A percentile compares a stretch with the other conserved stretches of the same genome.
Evolutionary conservation across 2,113 vertebrate genomes (phyloP).

Genomic region (Hepsetus odoe): DNA sequence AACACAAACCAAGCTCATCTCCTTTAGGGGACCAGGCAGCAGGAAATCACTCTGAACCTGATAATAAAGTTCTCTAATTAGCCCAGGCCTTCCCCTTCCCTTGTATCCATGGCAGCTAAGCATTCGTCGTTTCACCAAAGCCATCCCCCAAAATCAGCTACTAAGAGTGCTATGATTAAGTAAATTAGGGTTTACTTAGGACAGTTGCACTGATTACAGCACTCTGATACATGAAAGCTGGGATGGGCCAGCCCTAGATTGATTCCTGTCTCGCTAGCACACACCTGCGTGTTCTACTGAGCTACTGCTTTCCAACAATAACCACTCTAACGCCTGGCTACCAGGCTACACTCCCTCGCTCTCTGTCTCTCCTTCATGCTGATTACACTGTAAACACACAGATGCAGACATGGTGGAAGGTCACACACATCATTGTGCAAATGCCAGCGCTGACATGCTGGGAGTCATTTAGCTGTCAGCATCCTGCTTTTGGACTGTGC

Average conservation of each 20-base stretch:
- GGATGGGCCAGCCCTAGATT: background rate
- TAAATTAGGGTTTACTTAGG: conserved; percentile 37
- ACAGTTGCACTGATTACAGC: conserved; percentile 32
- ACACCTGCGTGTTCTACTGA: conserved; percentile 27
- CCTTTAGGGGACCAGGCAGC: background rate
- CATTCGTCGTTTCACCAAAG: conserved; percentile 42
- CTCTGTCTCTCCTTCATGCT: background rate
- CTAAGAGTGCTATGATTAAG: conserved; percentile 58
- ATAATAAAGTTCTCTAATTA: conserved; percentile 51
- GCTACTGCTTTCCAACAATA: background rate
- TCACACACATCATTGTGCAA: background rate
- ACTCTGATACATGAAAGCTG: conserved; percentile 23
- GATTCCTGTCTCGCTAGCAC: background rate
- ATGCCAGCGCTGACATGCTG: background rate
- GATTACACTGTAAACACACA: conserved; percentile 35
- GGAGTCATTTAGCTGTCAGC: conserved; percentile 1
- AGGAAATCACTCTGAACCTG: conserved; percentile 35
- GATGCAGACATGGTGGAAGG: conserved; percentile 6
- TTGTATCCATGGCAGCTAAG: conserved; percentile 56
- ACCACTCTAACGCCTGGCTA: background rate
- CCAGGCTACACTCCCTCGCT: background rate
- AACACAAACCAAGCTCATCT: conserved; percentile 1
- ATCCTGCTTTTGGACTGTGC: background rate
- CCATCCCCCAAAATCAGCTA: conserved; percentile 49
- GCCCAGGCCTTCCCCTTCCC: conserved; percentile 34